A percentile compares a stretch with the other conserved stretches of the same genome.
These are phyloP conservation scores for Melanotus villosus DNA, from an alignment of 2,888 invertebrate species.

Conservation along the genomic window DNA sequence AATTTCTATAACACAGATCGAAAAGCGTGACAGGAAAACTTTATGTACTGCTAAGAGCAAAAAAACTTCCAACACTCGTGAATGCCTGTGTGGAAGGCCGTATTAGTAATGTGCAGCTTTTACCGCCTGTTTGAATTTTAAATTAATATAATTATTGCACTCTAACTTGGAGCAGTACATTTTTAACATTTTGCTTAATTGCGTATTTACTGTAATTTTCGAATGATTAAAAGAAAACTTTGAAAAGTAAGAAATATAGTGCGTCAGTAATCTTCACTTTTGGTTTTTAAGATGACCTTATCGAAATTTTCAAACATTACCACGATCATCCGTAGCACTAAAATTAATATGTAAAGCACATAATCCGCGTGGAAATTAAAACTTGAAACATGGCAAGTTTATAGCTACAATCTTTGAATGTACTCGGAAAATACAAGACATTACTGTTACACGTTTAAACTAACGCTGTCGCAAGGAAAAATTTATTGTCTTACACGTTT, in stretches of 20 bases:
- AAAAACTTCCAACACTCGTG: neutral
- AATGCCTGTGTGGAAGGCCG: neutral
- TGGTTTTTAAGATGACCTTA: too few relatives aligned
- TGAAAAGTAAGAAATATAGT: too few relatives aligned
- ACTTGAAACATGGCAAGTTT: neutral
- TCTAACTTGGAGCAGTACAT: too few relatives aligned
- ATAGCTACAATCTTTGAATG: neutral
- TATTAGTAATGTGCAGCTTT: constrained; percentile 12
- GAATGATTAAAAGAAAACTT: too few relatives aligned
- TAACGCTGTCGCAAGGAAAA: constrained; percentile 25
- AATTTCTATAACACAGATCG: neutral
- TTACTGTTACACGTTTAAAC: neutral
- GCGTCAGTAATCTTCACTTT: too few relatives aligned
- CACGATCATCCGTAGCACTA: too few relatives aligned
- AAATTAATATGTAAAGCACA: too few relatives aligned
- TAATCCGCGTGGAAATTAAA: neutral
- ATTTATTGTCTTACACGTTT: constrained; percentile 31
- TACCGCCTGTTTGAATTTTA: constrained; percentile 10
- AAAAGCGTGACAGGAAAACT: constrained; percentile 6
- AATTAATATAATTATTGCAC: neutral
- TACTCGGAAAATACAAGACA: constrained; percentile 1
- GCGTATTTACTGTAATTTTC: too few relatives aligned
- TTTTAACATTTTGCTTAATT: too few relatives aligned
- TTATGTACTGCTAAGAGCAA: neutral
- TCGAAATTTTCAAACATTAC: too few relatives aligned